Percentiles rank a stretch among this genome's conserved stretches.
Conservation (phyloP, 2,888 invertebrate species). For the Macaria liturata region DNA sequence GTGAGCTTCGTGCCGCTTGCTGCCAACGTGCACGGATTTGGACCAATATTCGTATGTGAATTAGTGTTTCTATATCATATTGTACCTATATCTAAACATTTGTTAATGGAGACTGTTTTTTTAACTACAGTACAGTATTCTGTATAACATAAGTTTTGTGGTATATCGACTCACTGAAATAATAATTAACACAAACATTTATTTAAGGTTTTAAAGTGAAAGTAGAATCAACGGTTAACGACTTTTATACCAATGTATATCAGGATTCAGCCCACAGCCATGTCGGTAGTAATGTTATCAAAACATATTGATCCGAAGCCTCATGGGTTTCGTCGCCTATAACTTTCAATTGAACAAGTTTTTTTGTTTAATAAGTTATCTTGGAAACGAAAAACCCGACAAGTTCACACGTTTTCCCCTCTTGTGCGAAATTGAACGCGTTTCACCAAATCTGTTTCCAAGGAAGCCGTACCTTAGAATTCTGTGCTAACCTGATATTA, state of each 20-base stretch:
- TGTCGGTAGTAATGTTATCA: neutral
- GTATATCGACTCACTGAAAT: too few relatives aligned
- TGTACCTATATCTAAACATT: too few relatives aligned
- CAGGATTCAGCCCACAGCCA: too few relatives aligned
- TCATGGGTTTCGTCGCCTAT: slow-evolving; percentile 6
- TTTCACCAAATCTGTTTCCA: slow-evolving; percentile 10
- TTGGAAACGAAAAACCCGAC: slow-evolving; percentile 6
- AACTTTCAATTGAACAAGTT: slow-evolving; percentile 9
- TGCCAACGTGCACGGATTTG: slow-evolving; percentile 12
- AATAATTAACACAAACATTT: too few relatives aligned
- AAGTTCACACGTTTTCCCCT: slow-evolving; percentile 9
- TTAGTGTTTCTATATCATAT: too few relatives aligned
- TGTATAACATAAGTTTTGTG: too few relatives aligned
- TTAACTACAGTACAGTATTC: too few relatives aligned
- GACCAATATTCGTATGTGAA: neutral
- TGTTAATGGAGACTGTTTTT: too few relatives aligned
- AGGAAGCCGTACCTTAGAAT: slow-evolving; percentile 8
- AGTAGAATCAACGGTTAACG: neutral
- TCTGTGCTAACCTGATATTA: neutral
- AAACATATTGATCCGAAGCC: slow-evolving; percentile 10
- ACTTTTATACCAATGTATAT: neutral
- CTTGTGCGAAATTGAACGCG: slow-evolving; percentile 11
- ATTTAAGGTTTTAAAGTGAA: too few relatives aligned
- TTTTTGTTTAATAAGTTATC: slow-evolving; percentile 14
- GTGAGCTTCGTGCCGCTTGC: slow-evolving; percentile 11